These are phyloP conservation scores for Sipha flava DNA, from an alignment of 1,140 invertebrate genomes.

Conservation along the genomic window DNA sequence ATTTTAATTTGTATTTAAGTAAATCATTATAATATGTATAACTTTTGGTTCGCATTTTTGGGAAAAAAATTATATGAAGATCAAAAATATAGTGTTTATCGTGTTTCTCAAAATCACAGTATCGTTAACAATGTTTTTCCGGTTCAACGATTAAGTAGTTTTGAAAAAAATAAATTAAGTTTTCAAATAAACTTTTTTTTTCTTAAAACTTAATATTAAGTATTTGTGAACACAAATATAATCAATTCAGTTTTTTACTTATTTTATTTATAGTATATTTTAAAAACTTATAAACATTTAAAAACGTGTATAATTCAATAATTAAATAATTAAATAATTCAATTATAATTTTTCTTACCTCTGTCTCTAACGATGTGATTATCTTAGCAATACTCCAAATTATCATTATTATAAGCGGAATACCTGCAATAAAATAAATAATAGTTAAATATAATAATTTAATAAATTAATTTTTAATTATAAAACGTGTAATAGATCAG, in stretches of 20 bases:
- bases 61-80: too few species aligned
- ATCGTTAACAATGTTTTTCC: background rate
- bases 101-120: too few species aligned
- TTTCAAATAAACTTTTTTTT: background rate
- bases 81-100: too few species aligned
- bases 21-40: too few species aligned
- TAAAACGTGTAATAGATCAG: too few species aligned
- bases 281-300: too few species aligned
- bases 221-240: background rate
- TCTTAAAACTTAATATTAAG: background rate
- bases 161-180: background rate
- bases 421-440: slow-evolving; percentile 47
- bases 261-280: background rate
- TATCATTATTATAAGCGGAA: slow-evolving; percentile 58
- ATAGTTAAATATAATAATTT: too few species aligned
- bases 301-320: too few species aligned
- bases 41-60: too few species aligned
- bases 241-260: background rate
- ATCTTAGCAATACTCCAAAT: slow-evolving; percentile 59
- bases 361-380: slow-evolving; percentile 37
- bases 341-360: slow-evolving; percentile 34
- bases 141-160: background rate
- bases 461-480: too few species aligned
- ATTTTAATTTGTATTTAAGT: too few species aligned
- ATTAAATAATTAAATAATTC: too few species aligned